phyloP scores from a whole-genome alignment of 2,888 invertebrate species.

The Athalia circularis region DNA sequence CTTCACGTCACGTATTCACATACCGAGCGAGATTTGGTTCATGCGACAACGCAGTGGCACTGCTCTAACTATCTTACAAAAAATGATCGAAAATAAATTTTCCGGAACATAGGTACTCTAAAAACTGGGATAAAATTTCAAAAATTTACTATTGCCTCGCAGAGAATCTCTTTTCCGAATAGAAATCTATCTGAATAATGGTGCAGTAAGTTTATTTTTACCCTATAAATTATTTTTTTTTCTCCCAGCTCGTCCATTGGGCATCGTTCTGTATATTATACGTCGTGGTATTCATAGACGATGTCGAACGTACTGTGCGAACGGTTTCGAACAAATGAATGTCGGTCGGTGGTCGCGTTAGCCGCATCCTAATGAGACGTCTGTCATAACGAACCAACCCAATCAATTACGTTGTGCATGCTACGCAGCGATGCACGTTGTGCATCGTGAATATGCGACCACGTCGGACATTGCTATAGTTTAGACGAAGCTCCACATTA shows the following conservation, averaged over 20 bases:
- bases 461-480: conserved; percentile 60
- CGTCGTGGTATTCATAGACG: neutral
- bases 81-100: too few relatives aligned
- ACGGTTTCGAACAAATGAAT: conserved; percentile 66
- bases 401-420: conserved; percentile 67
- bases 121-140: too few relatives aligned
- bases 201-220: too few relatives aligned
- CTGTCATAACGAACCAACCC: conserved; percentile 71
- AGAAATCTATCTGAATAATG: too few relatives aligned
- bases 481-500: conserved; percentile 57
- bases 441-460: conserved; percentile 65
- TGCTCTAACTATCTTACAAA: too few relatives aligned
- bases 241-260: conserved; percentile 12
- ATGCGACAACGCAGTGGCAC: too few relatives aligned
- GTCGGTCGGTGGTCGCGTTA: conserved; percentile 59
- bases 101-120: too few relatives aligned
- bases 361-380: conserved; percentile 71
- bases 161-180: too few relatives aligned
- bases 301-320: conserved; percentile 51
- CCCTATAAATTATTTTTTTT: neutral
- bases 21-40: neutral
- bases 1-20: neutral
- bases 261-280: conserved; percentile 5
- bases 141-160: too few relatives aligned
- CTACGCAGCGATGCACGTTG: conserved; percentile 55